A percentile compares a stretch with the other conserved stretches of the same genome.
Evolutionary conservation across 2,113 vertebrate genomes (phyloP).

Genomic region (Callipepla squamata): DNA sequence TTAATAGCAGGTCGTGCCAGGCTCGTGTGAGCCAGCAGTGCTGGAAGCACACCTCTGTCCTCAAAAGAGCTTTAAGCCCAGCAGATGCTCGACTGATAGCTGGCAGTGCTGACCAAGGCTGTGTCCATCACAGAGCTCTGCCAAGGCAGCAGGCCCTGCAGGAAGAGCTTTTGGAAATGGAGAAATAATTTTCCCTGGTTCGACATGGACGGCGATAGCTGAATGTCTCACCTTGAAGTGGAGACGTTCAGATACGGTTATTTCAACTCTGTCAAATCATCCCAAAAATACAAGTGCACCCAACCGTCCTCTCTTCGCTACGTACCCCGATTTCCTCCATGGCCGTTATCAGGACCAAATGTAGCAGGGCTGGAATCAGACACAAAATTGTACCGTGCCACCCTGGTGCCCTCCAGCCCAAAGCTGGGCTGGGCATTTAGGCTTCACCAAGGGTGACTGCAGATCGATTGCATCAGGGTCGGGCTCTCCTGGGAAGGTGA

Average conservation of each 20-base stretch:
- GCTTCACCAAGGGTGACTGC: background rate
- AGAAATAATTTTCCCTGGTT: background rate
- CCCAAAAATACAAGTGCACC: no score
- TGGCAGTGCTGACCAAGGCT: background rate
- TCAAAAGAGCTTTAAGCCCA: background rate
- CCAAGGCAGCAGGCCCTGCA: background rate
- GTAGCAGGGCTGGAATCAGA: background rate
- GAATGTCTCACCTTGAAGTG: accelerated
- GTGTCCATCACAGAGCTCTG: background rate
- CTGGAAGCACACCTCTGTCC: background rate
- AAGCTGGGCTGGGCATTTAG: background rate
- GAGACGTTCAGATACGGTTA: background rate
- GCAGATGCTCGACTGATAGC: background rate
- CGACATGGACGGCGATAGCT: accelerated
- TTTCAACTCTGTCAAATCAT: no score
- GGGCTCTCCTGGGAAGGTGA: background rate
- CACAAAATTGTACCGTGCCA: background rate
- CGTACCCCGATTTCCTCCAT: no score
- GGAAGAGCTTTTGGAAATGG: background rate
- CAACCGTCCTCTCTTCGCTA: no score
- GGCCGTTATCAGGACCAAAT: background rate
- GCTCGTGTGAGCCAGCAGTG: background rate
- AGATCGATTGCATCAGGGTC: background rate
- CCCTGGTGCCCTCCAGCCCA: background rate
- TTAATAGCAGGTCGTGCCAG: background rate